These are phyloP conservation scores for Nymphalis c-album DNA, from an alignment of 2,888 invertebrate genomes.

Conservation along the genomic window DNA sequence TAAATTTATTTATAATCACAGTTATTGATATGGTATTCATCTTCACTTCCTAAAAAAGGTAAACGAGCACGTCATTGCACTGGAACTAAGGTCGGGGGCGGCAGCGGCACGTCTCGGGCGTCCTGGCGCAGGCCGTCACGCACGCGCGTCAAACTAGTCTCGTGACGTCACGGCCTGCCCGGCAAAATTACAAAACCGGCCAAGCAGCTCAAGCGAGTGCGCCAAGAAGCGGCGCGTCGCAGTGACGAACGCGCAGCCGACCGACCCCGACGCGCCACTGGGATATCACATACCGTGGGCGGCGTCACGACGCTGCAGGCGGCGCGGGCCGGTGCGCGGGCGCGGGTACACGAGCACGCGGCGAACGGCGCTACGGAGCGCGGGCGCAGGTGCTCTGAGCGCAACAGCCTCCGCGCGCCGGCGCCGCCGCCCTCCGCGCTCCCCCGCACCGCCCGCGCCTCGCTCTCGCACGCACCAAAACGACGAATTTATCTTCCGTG, in stretches of 20 bases:
- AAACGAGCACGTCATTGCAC: constrained; percentile 75
- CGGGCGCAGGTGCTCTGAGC: constrained; percentile 87
- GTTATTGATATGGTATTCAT: constrained; percentile 34
- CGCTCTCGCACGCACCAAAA: constrained; percentile 77
- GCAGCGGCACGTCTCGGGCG: constrained; percentile 63
- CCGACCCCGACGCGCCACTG: constrained; percentile 78
- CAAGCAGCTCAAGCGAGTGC: constrained; percentile 64
- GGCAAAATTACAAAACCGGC: constrained; percentile 80
- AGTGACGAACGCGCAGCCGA: constrained; percentile 78
- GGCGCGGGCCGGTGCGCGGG: constrained; percentile 67
- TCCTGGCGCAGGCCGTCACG: constrained; percentile 76
- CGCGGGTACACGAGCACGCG: constrained; percentile 76
- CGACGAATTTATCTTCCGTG: constrained; percentile 79
- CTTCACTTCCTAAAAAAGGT: constrained; percentile 46
- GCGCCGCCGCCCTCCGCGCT: constrained; percentile 81
- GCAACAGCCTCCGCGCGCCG: constrained; percentile 83
- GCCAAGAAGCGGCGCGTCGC: constrained; percentile 62
- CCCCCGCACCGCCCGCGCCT: constrained; percentile 65
- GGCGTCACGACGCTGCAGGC: constrained; percentile 72
- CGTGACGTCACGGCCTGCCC: constrained; percentile 78
- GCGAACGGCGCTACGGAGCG: constrained; percentile 81
- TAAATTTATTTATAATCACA: constrained; percentile 24
- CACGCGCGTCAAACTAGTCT: constrained; percentile 78
- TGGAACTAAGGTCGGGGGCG: constrained; percentile 74
- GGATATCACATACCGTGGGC: constrained; percentile 75